A percentile compares a stretch with the other conserved stretches of the same genome.
These are phyloP conservation scores for Linyphia triangularis DNA, from an alignment of 2,888 invertebrate genomes.

Conservation along the genomic window DNA sequence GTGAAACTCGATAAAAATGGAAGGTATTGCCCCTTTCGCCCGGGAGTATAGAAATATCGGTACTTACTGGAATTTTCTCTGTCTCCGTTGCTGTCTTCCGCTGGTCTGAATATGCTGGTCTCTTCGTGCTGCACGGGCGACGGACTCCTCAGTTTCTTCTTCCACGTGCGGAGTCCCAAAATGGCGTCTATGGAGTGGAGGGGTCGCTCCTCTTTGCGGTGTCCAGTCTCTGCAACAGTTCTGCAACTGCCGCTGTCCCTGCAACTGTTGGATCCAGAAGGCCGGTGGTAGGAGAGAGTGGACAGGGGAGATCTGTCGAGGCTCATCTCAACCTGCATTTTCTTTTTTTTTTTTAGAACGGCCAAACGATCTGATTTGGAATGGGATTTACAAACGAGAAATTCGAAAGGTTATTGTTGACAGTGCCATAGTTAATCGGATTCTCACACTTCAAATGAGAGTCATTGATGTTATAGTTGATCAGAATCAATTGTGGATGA, in stretches of 20 bases:
- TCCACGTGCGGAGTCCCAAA: constrained; percentile 65
- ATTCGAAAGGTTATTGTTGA: no score
- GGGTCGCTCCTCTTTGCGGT: constrained; percentile 32
- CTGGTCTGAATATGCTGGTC: constrained; percentile 44
- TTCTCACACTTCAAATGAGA: no score
- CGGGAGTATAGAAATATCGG: no score
- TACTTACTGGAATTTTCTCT: constrained; percentile 66
- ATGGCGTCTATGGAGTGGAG: constrained; percentile 64
- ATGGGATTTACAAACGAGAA: no score
- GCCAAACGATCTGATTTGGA: no score
- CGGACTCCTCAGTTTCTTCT: constrained; percentile 49
- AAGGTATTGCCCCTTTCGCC: no score
- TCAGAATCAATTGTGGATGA: no score
- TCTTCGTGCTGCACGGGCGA: constrained; percentile 2
- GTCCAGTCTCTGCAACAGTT: constrained; percentile 2
- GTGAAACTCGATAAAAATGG: not conserved
- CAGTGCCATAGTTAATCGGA: no score
- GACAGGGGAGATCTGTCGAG: constrained; percentile 62
- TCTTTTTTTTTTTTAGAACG: no score
- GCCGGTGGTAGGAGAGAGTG: constrained; percentile 40
- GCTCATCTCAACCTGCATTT: constrained; percentile 61
- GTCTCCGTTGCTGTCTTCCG: constrained; percentile 61
- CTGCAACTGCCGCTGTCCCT: no score
- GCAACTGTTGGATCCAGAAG: constrained; percentile 45
- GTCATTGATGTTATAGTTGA: no score